A percentile compares a stretch with the other conserved stretches of the same genome.
Evolutionary conservation across 2,797 vertebrate species (phyloP).

Genomic region (Acrossocheilus wenchowensis): DNA sequence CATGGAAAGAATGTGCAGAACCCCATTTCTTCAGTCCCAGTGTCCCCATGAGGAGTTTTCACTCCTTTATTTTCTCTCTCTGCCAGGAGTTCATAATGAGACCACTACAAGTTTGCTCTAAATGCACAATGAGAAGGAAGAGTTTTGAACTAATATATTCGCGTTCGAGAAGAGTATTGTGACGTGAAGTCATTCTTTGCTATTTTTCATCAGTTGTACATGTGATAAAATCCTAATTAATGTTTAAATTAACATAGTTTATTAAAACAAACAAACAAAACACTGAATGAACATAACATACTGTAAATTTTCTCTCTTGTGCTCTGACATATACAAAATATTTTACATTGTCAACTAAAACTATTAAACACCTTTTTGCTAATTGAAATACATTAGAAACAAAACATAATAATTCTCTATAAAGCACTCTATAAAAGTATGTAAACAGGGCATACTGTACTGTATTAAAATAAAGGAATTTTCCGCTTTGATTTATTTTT

Average conservation of each 20-base stretch:
- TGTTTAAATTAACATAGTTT: background rate
- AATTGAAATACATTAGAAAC: background rate
- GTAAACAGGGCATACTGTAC: background rate
- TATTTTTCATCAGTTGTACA: background rate
- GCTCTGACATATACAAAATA: too few relatives aligned
- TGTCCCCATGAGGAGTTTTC: slow-evolving; percentile 37
- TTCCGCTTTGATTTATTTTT: background rate
- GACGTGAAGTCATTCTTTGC: background rate
- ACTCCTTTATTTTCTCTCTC: slow-evolving; percentile 4
- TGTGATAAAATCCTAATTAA: background rate
- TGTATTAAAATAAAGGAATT: background rate
- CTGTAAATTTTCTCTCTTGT: background rate
- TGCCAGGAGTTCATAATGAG: slow-evolving; percentile 13
- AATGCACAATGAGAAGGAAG: background rate
- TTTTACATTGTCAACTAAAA: background rate
- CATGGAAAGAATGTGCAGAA: slow-evolving; percentile 81
- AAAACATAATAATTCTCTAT: too few relatives aligned
- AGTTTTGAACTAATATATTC: background rate
- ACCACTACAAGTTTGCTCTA: background rate
- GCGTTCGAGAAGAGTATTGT: background rate
- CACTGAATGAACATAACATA: background rate
- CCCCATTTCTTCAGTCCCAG: slow-evolving; percentile 66
- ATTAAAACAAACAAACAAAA: background rate
- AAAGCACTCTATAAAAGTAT: too few relatives aligned
- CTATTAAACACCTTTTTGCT: background rate